phyloP scores from a whole-genome alignment of 2,797 vertebrate genomes.

The Botia almorhae region DNA sequence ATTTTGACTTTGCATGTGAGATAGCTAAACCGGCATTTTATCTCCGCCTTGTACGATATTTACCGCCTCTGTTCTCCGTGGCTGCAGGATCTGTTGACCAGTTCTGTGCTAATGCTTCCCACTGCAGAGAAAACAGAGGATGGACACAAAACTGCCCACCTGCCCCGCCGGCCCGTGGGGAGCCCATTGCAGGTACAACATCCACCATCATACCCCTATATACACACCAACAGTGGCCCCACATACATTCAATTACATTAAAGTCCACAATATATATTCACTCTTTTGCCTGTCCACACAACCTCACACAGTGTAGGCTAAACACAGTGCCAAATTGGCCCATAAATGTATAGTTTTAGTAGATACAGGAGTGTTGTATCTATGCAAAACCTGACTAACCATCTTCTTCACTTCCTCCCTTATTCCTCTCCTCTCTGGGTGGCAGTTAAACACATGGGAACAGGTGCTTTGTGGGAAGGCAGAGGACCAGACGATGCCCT shows the following conservation, averaged over 20 bases:
- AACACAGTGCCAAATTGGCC: slow-evolving; percentile 24
- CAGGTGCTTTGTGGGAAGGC: slow-evolving; percentile 88
- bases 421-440: slow-evolving; percentile 15
- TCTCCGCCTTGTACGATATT: slow-evolving; percentile 8
- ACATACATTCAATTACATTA: too few species aligned
- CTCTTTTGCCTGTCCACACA: too few species aligned
- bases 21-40: too few species aligned
- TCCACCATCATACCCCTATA: not conserved
- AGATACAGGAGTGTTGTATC: not conserved
- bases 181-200: slow-evolving; percentile 80
- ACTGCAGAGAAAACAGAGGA: slow-evolving; percentile 83
- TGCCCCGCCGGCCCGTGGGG: slow-evolving; percentile 77
- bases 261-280: too few species aligned
- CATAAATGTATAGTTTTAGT: slow-evolving; percentile 35
- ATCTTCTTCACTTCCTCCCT: not conserved
- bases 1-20: not conserved
- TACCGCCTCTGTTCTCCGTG: slow-evolving; percentile 13
- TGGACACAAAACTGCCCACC: slow-evolving; percentile 84
- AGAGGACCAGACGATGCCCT: slow-evolving; percentile 86
- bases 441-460: slow-evolving; percentile 90
- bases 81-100: slow-evolving; percentile 89
- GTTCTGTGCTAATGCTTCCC: slow-evolving; percentile 88
- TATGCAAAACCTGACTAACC: slow-evolving; percentile 23
- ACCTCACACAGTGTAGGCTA: not conserved
- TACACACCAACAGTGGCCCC: not conserved